Percentiles rank a stretch among this genome's conserved stretches.
These are phyloP conservation scores for Exocentrus adspersus DNA, from an alignment of 2,888 invertebrate species.

Conservation along the genomic window DNA sequence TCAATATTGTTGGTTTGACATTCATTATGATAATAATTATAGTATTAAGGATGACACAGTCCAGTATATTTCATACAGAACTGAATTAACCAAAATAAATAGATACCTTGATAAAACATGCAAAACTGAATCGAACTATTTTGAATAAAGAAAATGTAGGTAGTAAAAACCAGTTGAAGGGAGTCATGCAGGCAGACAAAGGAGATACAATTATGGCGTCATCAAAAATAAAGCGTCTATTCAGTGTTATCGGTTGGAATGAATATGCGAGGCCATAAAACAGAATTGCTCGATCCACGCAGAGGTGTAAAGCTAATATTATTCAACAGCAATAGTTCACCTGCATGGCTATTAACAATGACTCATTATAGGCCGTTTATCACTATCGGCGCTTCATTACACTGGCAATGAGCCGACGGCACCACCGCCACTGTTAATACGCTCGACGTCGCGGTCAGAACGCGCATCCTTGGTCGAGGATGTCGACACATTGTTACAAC, in stretches of 20 bases:
- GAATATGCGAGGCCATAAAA: neutral
- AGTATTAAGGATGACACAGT: no score
- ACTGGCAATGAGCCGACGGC: slow-evolving; percentile 54
- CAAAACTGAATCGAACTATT: no score
- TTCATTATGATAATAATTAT: no score
- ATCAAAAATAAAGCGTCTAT: neutral
- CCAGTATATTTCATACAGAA: no score
- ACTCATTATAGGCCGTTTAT: slow-evolving; percentile 60
- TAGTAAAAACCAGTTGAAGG: no score
- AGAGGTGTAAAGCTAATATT: slow-evolving; percentile 37
- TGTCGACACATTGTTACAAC: slow-evolving; percentile 59
- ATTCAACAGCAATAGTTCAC: slow-evolving; percentile 48
- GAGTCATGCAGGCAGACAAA: no score
- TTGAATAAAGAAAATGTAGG: no score
- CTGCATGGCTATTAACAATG: slow-evolving; percentile 59
- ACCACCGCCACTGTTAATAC: slow-evolving; percentile 30
- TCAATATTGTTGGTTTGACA: no score
- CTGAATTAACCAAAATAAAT: no score
- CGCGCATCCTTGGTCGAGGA: slow-evolving; percentile 32
- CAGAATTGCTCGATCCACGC: neutral
- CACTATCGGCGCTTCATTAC: slow-evolving; percentile 60
- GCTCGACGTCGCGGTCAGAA: slow-evolving; percentile 13
- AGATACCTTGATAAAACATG: neutral
- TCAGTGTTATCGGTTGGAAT: neutral
- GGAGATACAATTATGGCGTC: neutral